Evolutionary conservation across 2,113 vertebrate species (phyloP).

Genomic region (Forbesichthys papilliferus): DNA sequence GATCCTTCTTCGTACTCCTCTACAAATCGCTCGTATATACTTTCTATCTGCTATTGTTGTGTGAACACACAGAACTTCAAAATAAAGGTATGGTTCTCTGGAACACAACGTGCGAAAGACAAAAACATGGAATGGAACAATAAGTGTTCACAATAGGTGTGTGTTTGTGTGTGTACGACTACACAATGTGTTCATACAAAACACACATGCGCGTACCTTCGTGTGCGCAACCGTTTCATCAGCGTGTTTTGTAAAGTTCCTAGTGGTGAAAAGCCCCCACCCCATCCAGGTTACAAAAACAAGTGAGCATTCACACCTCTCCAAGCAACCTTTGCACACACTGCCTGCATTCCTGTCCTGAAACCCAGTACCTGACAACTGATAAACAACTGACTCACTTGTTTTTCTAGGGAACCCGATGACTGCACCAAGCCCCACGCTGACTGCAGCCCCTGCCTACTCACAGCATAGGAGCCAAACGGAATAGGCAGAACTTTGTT

Average conservation of each 20-base stretch:
- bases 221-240: constrained; percentile 20
- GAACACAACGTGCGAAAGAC: constrained; percentile 21
- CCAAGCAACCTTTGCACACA: constrained; percentile 78
- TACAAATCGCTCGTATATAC: constrained; percentile 15
- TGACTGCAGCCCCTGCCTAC: constrained; percentile 23
- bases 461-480: constrained; percentile 40
- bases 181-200: constrained; percentile 22
- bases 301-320: constrained; percentile 76
- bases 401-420: constrained; percentile 74
- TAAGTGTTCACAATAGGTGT: constrained; percentile 9
- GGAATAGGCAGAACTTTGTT: constrained; percentile 38
- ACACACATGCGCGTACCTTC: background rate
- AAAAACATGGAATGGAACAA: constrained; percentile 13
- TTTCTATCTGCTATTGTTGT: background rate
- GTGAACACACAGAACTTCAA: constrained; percentile 11
- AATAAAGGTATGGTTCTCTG: constrained; percentile 7
- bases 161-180: background rate
- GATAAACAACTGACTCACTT: constrained; percentile 83
- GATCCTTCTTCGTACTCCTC: constrained; percentile 20
- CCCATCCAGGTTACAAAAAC: constrained; percentile 73
- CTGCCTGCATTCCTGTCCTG: constrained; percentile 76
- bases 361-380: constrained; percentile 80
- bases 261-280: constrained; percentile 24
- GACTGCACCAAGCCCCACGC: constrained; percentile 53
- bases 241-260: constrained; percentile 45